Evolutionary conservation across 2,113 vertebrate species (phyloP).

Genomic region (Galemys pyrenaicus): DNA sequence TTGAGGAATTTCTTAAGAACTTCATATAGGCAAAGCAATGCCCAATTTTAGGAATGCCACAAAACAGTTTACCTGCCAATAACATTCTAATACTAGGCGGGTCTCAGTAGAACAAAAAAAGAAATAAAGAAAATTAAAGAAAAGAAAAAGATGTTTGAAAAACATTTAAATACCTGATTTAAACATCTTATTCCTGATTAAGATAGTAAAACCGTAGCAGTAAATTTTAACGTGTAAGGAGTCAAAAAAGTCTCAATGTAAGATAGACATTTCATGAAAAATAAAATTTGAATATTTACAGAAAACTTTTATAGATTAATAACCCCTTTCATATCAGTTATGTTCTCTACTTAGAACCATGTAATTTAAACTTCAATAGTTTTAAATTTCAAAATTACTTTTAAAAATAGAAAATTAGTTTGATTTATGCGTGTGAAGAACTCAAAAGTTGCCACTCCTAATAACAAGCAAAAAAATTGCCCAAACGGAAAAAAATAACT

Average conservation of each 20-base stretch:
- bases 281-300: background rate
- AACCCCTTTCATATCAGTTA: background rate
- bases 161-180: background rate
- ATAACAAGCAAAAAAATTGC: background rate
- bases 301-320: background rate
- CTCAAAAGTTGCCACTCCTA: background rate
- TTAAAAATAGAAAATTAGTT: background rate
- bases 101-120: background rate
- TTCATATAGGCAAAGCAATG: background rate
- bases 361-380: background rate
- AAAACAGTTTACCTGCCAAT: background rate
- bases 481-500: background rate
- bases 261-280: background rate
- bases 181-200: background rate
- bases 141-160: background rate
- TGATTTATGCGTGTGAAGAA: background rate
- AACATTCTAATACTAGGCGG: background rate
- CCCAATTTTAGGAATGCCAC: background rate
- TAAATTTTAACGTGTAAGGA: background rate
- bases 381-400: slow-evolving; percentile 21
- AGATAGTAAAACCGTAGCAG: background rate
- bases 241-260: background rate
- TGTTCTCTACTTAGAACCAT: background rate
- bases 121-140: background rate
- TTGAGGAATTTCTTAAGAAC: background rate